phyloP scores from a whole-genome alignment of 2,888 invertebrate species.

The Hololepta plana region DNA sequence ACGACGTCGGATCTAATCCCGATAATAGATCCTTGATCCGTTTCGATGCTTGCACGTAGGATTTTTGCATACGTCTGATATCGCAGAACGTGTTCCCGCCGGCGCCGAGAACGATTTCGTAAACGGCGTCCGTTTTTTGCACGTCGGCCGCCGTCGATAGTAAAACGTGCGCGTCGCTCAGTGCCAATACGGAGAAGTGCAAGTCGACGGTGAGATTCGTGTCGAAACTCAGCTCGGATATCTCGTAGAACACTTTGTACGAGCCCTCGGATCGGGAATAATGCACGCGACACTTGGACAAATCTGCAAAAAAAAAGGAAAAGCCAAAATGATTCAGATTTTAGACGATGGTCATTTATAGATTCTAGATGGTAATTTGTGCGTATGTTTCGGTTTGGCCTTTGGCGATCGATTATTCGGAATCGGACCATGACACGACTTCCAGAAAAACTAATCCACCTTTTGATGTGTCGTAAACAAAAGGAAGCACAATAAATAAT shows the following conservation, averaged over 20 bases:
- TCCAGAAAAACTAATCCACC: too few species aligned
- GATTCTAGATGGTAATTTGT: too few species aligned
- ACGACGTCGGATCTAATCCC: conserved; percentile 39
- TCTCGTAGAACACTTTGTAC: conserved; percentile 38
- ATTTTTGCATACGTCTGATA: conserved; percentile 39
- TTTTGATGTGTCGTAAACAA: too few species aligned
- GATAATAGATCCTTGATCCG: conserved; percentile 39
- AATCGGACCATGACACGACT: too few species aligned
- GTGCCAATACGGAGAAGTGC: conserved; percentile 46
- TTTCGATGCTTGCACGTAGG: conserved; percentile 35
- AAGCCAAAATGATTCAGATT: too few species aligned
- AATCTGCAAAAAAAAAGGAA: too few species aligned
- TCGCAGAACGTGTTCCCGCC: conserved; percentile 53
- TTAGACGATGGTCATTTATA: too few species aligned
- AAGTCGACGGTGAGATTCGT: conserved; percentile 27
- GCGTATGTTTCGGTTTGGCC: too few species aligned
- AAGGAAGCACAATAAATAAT: too few species aligned
- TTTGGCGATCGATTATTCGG: too few species aligned
- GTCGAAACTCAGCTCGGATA: conserved; percentile 16
- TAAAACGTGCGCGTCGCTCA: conserved; percentile 51
- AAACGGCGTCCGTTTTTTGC: conserved; percentile 33
- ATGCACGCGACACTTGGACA: too few species aligned
- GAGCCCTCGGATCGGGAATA: conserved; percentile 34
- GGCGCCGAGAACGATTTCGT: conserved; percentile 57
- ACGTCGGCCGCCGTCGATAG: conserved; percentile 35